Conservation (phyloP, 2,797 vertebrate species). For the Momotus momota region DNA sequence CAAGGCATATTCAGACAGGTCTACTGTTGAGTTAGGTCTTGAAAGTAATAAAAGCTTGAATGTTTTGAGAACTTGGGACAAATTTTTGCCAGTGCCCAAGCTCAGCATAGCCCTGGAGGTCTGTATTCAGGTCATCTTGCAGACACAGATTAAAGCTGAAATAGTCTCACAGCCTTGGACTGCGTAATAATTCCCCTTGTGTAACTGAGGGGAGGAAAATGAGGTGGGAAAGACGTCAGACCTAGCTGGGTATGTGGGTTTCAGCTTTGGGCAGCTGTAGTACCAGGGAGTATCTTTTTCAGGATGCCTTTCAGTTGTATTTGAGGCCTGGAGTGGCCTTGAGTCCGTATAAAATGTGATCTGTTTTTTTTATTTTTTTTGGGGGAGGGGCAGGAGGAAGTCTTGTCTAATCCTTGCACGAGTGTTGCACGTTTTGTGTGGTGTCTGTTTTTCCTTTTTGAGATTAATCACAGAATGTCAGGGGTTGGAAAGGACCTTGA, state of each 20-base stretch:
- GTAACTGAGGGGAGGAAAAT: not conserved
- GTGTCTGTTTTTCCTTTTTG: not conserved
- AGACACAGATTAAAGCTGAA: conserved; percentile 23
- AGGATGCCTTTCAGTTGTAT: not conserved
- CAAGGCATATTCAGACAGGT: not conserved
- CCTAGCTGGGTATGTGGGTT: not conserved
- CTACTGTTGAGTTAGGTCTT: not conserved
- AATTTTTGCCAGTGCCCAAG: not conserved
- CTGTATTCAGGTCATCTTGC: not conserved
- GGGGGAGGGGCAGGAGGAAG: not conserved
- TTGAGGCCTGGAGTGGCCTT: not conserved
- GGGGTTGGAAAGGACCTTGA: too few species aligned
- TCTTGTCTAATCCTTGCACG: rapidly evolving
- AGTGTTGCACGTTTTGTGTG: not conserved
- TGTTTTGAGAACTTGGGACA: not conserved
- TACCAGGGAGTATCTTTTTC: not conserved
- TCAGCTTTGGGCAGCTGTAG: not conserved
- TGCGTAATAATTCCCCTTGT: not conserved
- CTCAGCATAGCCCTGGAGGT: not conserved
- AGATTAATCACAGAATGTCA: not conserved
- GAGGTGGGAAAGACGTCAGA: not conserved
- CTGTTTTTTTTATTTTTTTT: not conserved
- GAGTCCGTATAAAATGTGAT: not conserved
- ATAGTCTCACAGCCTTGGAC: not conserved
- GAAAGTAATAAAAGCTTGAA: not conserved